These are phyloP conservation scores for Cryptocephalus primarius DNA, from an alignment of 2,888 invertebrate genomes.

Conservation along the genomic window DNA sequence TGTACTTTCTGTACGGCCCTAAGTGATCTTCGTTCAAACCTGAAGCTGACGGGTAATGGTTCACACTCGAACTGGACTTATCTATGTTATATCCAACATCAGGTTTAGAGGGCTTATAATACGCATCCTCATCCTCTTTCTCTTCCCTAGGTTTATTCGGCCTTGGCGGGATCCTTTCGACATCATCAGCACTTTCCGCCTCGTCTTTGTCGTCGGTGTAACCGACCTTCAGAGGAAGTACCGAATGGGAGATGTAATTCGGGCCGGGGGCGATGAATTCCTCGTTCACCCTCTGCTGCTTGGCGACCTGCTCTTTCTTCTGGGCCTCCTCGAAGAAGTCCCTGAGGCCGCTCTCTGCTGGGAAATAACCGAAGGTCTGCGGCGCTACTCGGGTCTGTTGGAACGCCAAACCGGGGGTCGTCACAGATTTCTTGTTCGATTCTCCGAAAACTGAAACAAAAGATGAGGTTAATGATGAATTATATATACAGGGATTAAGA, in stretches of 20 bases:
- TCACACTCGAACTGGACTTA: slow-evolving; percentile 24
- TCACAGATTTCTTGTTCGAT: slow-evolving; percentile 17
- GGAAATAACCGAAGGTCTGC: slow-evolving; percentile 2
- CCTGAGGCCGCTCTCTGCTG: slow-evolving; percentile 9
- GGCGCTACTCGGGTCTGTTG: slow-evolving; percentile 3
- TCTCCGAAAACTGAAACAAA: slow-evolving; percentile 11
- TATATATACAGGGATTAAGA: slow-evolving; percentile 3
- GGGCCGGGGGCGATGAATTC: slow-evolving; percentile 24
- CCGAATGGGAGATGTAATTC: slow-evolving; percentile 27
- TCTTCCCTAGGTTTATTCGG: slow-evolving; percentile 13
- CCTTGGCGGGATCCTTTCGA: slow-evolving; percentile 17
- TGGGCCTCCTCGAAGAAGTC: slow-evolving; percentile 34
- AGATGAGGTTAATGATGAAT: too few relatives aligned
- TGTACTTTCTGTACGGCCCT: slow-evolving; percentile 33
- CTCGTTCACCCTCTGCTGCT: slow-evolving; percentile 12
- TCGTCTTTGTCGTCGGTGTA: slow-evolving; percentile 11
- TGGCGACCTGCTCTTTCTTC: slow-evolving; percentile 15
- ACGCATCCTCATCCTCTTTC: slow-evolving; percentile 8
- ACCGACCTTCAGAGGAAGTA: slow-evolving; percentile 13
- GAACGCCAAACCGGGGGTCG: slow-evolving; percentile 17
- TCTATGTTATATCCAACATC: slow-evolving; percentile 21
- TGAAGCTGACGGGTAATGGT: slow-evolving; percentile 20
- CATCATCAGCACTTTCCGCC: slow-evolving; percentile 16
- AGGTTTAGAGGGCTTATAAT: slow-evolving; percentile 6
- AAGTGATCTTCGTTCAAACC: slow-evolving; percentile 10